Base-by-base conservation (phyloP, 2,888 invertebrate genomes). In the Dyspetes luteomarginatus region DNA sequence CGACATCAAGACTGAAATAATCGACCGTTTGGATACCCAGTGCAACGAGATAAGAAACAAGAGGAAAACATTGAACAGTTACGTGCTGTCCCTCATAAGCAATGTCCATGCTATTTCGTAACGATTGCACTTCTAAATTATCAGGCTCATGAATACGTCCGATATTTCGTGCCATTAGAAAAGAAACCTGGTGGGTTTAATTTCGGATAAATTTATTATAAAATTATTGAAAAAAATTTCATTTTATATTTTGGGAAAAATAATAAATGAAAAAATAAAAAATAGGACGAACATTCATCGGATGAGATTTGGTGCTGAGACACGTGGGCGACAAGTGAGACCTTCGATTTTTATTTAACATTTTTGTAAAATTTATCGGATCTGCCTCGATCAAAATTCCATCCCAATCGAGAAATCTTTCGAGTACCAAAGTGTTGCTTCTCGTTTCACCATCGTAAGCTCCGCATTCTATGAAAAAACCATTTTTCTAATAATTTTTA, bases 381-480 rank as follows among this genome's bases (percentile, higher is more conserved):
- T 94, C 93, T 2, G 93, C 93, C 85, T 94, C 94, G 58, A 94
- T 92, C 1, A 94, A 89, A 28, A 94, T 84, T 1, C 93, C 94
- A 0, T 88, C 91, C 94, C 94, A 94, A 45, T 91, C 92, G 4
- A 91, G 86, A 48, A 88, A 88, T 62, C 92, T 87, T 85, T 94
- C 94, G 65, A 94, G 89, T 77, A 91, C 92, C 12, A 94, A 88
- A 0, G 93, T 93, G 86, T 94, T 94, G 30, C 93, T 94, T 24
- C 93, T 88, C 1, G 93, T 93, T 85, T 94, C 93, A 0, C 94
- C 94, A 83, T 94, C 93, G 78, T 93, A 88, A 2, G 93, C 94
- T 2, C 94, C 94, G 79, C 93, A 93, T 85, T 94, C 94, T 36
- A 94, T 89, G 85, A 93, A 94, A 86, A 94, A 93, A 9, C 94